These are phyloP conservation scores for Pollachius pollachius DNA, from an alignment of 2,113 vertebrate genomes.

Conservation along the genomic window DNA sequence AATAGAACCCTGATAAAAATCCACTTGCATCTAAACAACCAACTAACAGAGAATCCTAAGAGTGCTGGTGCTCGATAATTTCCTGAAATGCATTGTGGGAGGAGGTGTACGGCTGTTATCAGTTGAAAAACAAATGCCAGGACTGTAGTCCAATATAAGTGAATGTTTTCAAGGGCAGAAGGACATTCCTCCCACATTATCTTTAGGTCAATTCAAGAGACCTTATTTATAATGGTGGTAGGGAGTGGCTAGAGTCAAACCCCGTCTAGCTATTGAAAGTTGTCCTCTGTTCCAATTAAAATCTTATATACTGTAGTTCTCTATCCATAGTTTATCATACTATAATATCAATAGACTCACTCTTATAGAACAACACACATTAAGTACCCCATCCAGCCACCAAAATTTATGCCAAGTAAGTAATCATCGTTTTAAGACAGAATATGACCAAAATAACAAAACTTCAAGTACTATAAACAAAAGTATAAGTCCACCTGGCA, in stretches of 20 bases:
- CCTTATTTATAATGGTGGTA: no score
- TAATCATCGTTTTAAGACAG: slow-evolving; percentile 47
- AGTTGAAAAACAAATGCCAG: no score
- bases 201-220: no score
- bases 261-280: no score
- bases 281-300: slow-evolving; percentile 35
- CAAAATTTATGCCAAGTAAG: slow-evolving; percentile 37
- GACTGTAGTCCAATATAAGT: no score
- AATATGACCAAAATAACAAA: slow-evolving; percentile 68
- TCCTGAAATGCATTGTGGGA: no score
- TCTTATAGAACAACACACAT: slow-evolving; percentile 47
- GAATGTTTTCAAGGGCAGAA: no score
- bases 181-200: no score
- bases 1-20: not conserved
- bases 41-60: not conserved
- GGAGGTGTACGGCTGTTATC: no score
- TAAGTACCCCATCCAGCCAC: slow-evolving; percentile 47
- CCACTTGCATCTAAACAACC: not conserved
- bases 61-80: no score
- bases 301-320: slow-evolving; percentile 43
- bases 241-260: no score
- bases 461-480: slow-evolving; percentile 97
- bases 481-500: slow-evolving; percentile 84
- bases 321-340: slow-evolving; percentile 38
- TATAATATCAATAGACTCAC: slow-evolving; percentile 52